These are phyloP conservation scores for Eilema sororculum DNA, from an alignment of 2,888 invertebrate genomes.

Conservation along the genomic window DNA sequence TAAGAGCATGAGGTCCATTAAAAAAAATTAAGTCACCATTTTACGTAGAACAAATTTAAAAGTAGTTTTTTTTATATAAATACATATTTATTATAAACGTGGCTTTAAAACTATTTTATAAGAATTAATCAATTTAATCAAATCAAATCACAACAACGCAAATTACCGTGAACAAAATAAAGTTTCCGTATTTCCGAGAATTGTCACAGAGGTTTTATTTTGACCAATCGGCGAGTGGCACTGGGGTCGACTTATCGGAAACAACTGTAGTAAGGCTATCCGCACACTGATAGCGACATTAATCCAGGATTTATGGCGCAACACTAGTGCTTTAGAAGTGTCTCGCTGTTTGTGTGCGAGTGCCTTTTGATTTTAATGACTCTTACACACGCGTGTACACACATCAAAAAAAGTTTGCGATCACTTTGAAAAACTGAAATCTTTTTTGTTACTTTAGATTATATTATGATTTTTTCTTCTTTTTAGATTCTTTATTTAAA, in stretches of 20 bases:
- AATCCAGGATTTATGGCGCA: constrained; percentile 62
- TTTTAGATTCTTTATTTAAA: no score
- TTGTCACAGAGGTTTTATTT: constrained; percentile 43
- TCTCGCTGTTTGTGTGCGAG: constrained; percentile 24
- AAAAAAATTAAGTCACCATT: no score
- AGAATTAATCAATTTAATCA: not conserved
- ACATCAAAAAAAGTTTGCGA: no score
- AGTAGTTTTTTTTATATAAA: not conserved
- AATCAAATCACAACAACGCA: not conserved
- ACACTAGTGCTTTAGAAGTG: constrained; percentile 32
- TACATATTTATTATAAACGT: not conserved
- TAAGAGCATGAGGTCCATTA: no score
- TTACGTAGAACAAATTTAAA: no score
- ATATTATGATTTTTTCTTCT: no score
- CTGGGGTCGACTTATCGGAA: constrained; percentile 61
- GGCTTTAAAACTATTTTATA: no score
- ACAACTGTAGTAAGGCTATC: constrained; percentile 60
- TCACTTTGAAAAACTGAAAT: no score
- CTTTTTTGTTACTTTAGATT: no score
- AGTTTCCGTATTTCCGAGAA: constrained; percentile 1
- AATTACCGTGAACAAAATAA: constrained; percentile 8
- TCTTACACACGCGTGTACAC: constrained; percentile 24
- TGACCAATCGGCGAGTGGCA: constrained; percentile 58
- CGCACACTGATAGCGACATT: constrained; percentile 60
- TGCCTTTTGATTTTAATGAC: constrained; percentile 21